These are phyloP conservation scores for Allacma fusca DNA, from an alignment of 2,888 invertebrate species.

Conservation along the genomic window DNA sequence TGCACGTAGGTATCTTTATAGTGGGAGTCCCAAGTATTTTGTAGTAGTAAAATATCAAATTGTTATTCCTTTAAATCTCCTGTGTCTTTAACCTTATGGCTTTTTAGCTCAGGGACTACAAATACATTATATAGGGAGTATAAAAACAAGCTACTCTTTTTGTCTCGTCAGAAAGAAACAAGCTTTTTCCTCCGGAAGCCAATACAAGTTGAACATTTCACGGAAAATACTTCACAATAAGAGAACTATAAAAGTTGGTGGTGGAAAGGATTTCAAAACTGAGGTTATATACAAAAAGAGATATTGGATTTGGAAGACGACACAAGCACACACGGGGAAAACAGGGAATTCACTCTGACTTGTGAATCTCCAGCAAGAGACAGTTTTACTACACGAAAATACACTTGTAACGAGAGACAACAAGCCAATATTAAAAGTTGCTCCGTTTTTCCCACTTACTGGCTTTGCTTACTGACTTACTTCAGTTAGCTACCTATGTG, in stretches of 20 bases:
- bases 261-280: neutral
- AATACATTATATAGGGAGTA: neutral
- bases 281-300: neutral
- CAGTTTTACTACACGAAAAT: slow-evolving; percentile 18
- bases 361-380: slow-evolving; percentile 14
- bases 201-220: neutral
- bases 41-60: slow-evolving; percentile 20
- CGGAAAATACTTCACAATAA: slow-evolving; percentile 18
- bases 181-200: neutral
- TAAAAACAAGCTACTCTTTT: neutral
- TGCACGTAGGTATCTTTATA: neutral
- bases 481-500: neutral
- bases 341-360: neutral
- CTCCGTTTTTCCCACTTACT: neutral
- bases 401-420: slow-evolving; percentile 16
- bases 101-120: slow-evolving; percentile 11
- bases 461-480: neutral
- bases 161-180: neutral
- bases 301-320: slow-evolving; percentile 13
- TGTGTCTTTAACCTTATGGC: slow-evolving; percentile 24
- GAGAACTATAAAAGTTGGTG: slow-evolving; percentile 15
- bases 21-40: neutral
- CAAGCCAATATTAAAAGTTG: slow-evolving; percentile 26
- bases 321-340: neutral
- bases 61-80: slow-evolving; percentile 13